Evolutionary conservation across 2,797 vertebrate species (phyloP).

Genomic region (Champsocephalus esox): DNA sequence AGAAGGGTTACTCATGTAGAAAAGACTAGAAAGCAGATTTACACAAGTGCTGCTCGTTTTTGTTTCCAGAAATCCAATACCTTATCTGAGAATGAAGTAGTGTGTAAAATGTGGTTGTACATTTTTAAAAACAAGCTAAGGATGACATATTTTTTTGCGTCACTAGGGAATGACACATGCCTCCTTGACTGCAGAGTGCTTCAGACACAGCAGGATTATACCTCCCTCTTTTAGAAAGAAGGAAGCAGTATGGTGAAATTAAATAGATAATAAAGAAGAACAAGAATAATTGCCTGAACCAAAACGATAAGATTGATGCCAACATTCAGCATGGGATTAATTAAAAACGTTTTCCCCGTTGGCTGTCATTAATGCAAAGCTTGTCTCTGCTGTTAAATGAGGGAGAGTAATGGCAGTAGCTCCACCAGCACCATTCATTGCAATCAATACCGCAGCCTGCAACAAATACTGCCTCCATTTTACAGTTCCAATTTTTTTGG

Average conservation of each 20-base stretch:
- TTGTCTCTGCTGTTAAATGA: slow-evolving; percentile 2
- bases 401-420: neutral
- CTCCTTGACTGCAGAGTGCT: neutral
- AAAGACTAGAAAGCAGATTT: slow-evolving; percentile 1
- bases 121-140: slow-evolving; percentile 3
- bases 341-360: neutral
- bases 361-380: slow-evolving; percentile 6
- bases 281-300: neutral
- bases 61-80: neutral
- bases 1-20: slow-evolving; percentile 18
- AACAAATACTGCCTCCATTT: neutral
- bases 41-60: slow-evolving; percentile 21
- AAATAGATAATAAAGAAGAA: neutral
- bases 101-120: neutral
- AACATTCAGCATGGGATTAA: neutral
- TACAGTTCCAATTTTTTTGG: no score
- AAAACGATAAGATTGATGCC: neutral
- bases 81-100: neutral
- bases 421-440: neutral
- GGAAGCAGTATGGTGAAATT: neutral
- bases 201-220: neutral
- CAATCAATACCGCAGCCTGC: slow-evolving; percentile 13
- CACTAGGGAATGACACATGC: neutral
- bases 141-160: neutral
- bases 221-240: neutral